Percentiles rank a stretch among this genome's conserved stretches.
Evolutionary conservation across 2,888 invertebrate genomes (phyloP).

Genomic region (Diarsia brunnea): DNA sequence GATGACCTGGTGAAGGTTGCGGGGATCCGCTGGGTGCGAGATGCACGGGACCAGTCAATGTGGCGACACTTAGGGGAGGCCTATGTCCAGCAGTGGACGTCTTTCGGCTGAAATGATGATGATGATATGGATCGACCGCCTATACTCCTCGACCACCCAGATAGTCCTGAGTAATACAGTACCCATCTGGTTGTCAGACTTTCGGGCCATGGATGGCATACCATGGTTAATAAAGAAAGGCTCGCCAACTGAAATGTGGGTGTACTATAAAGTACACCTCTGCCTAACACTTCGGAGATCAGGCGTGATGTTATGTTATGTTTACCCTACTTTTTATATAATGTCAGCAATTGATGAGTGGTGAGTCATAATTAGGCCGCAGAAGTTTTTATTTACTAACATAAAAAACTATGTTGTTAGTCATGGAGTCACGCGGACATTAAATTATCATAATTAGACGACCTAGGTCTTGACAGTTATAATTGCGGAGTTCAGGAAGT

Average conservation of each 20-base stretch:
- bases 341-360: background rate
- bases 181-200: background rate
- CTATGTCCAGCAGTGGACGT: too few species aligned
- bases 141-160: background rate
- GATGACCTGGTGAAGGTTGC: too few species aligned
- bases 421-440: slow-evolving; percentile 28
- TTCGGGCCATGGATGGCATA: background rate
- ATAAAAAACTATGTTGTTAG: slow-evolving; percentile 38
- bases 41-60: too few species aligned
- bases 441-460: slow-evolving; percentile 46
- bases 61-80: too few species aligned
- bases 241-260: background rate
- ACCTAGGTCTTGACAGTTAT: slow-evolving; percentile 39
- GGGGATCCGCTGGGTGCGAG: too few species aligned
- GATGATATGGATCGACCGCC: background rate
- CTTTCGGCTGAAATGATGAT: too few species aligned
- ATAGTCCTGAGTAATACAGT: background rate
- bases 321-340: slow-evolving; percentile 15
- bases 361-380: slow-evolving; percentile 24
- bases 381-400: slow-evolving; percentile 33
- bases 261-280: background rate
- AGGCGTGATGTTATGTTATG: background rate
- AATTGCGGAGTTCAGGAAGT: slow-evolving; percentile 29
- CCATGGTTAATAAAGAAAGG: background rate
- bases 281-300: background rate